Evolutionary conservation across 2,113 vertebrate species (phyloP), one percentile per base, ranked within the genome.

Genomic region (Natator depressus): DNA sequence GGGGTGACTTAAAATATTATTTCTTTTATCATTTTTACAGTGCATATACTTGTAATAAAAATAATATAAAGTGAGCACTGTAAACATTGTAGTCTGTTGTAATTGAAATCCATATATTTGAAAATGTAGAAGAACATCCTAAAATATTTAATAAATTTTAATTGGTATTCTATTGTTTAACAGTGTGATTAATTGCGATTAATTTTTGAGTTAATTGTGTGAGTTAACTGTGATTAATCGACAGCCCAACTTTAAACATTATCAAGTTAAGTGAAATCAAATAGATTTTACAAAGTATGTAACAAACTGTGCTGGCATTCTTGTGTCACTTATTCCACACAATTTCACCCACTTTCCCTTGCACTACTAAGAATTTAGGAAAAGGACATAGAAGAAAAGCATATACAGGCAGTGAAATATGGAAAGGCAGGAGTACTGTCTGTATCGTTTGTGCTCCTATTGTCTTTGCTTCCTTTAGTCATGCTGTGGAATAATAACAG

Each of bases 351-450:
- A 11, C 31, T 47, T 27, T 78, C 27, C 10, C 75, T 27, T 78
- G 22, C 1, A 1, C 88, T 94, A 5, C 20, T 93, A 88, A 78
- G n/a, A 92, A 88, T 24, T 82, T 94, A n/a, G n/a, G 80, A 55
- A 84, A 78, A 69, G 54, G 8, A 29, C 10, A 84, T 96, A 53
- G 82, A 46, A 85, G 8, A 54, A 9, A 93, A 53, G 55, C 14
- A 62, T 46, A 46, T 89, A 90, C 51, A 75, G 35, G 79, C 50
- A 53, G 2, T 82, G 29, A 47, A 47, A 78, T 78, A 47, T 78
- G 75, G 12, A 27, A 11, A 78, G 12, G 25, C 17, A 86, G 47
- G 90, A 94, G 49, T 83, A 46, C 3, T 19, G 3, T 38, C 38
- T 38, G 87, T 22, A 4, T 53, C 29, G 65, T 94, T 76, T 85